Percentiles rank a stretch among this genome's conserved stretches.
phyloP scores from a whole-genome alignment of 2,113 vertebrate genomes.

The Syngnathus typhle region DNA sequence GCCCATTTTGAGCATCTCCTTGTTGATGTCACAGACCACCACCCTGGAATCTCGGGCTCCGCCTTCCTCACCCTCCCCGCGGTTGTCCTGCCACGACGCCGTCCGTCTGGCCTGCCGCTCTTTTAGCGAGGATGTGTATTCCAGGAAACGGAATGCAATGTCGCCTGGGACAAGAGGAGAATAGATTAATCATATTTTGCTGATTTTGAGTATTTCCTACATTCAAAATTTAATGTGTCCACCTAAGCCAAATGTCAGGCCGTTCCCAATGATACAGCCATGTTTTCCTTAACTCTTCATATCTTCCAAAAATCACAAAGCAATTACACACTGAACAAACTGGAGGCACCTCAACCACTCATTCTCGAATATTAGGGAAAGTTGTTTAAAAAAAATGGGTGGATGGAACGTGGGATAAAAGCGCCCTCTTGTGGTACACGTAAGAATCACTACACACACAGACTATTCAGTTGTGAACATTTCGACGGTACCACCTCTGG shows the following conservation, averaged over 20 bases:
- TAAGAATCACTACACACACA: too few species aligned
- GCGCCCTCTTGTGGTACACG: not conserved
- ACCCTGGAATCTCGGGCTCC: conserved; percentile 63
- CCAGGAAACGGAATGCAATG: conserved; percentile 90
- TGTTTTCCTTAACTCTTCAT: too few species aligned
- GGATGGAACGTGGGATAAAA: not conserved
- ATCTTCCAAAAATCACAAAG: too few species aligned
- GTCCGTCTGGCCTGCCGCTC: conserved; percentile 58
- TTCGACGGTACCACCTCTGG: too few species aligned
- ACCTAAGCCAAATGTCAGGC: too few species aligned
- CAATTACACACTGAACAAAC: too few species aligned
- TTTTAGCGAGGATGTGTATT: conserved; percentile 72
- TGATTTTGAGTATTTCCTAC: not conserved
- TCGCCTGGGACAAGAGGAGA: conserved; percentile 74
- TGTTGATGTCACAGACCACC: conserved; percentile 94
- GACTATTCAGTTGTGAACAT: not conserved
- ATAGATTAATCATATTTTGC: not conserved
- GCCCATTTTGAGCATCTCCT: conserved; percentile 92
- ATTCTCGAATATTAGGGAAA: too few species aligned
- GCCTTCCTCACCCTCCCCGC: conserved; percentile 17
- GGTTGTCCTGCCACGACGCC: conserved; percentile 79
- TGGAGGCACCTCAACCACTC: too few species aligned
- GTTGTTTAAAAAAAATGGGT: too few species aligned
- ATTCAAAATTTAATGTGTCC: not conserved
- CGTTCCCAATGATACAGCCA: too few species aligned